Conservation (phyloP, 2,797 vertebrate species). For the Nyctalus aviator region DNA sequence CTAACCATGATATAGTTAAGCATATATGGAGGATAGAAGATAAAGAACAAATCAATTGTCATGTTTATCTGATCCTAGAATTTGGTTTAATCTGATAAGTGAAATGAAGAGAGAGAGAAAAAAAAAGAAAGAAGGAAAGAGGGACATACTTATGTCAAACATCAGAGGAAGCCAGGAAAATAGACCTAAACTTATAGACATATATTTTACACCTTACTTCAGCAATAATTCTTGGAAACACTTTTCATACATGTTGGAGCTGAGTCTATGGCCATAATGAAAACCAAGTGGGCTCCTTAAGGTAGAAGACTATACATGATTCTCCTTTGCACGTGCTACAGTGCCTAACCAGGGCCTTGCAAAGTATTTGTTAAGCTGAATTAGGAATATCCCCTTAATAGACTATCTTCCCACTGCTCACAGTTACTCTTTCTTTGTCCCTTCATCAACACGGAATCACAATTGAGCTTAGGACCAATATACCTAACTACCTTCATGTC, state of each 20-base stretch:
- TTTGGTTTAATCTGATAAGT: not conserved
- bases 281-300: not conserved
- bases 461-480: not conserved
- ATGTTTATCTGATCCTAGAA: not conserved
- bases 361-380: not conserved
- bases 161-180: constrained; percentile 33
- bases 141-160: not conserved
- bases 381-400: not conserved
- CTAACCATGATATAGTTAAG: not conserved
- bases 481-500: not conserved
- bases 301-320: not conserved
- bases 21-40: not conserved
- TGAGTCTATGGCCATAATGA: not conserved
- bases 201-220: not conserved
- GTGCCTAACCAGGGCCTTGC: not conserved
- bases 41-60: not conserved
- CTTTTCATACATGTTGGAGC: not conserved
- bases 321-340: not conserved
- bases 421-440: not conserved
- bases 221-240: not conserved
- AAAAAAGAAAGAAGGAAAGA: not conserved
- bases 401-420: not conserved
- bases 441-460: not conserved
- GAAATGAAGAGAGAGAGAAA: not conserved
- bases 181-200: not conserved